These are phyloP conservation scores for Oostethus manadensis DNA, from an alignment of 2,113 vertebrate species.

Conservation along the genomic window DNA sequence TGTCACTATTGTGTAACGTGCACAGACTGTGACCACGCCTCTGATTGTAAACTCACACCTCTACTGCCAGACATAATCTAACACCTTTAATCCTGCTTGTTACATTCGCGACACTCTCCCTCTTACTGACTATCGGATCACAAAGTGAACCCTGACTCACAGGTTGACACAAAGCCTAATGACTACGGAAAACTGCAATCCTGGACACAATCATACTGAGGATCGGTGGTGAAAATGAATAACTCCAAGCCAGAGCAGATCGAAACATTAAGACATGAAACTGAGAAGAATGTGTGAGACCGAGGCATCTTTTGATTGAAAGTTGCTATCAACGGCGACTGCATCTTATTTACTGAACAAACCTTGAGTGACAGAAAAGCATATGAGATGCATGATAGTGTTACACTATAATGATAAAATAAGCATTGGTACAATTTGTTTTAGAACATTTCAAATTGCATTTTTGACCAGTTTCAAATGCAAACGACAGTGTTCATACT, in stretches of 20 bases:
- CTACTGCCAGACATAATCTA: slow-evolving; percentile 34
- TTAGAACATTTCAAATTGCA: no score
- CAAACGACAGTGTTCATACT: no score
- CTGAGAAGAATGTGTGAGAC: slow-evolving; percentile 1
- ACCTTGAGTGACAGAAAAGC: neutral
- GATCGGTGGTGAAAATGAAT: slow-evolving; percentile 7
- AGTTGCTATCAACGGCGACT: slow-evolving; percentile 9
- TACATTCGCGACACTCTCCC: slow-evolving; percentile 16
- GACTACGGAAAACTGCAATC: slow-evolving; percentile 38
- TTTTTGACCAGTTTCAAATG: no score
- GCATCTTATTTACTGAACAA: neutral
- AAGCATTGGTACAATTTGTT: no score
- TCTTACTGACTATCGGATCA: slow-evolving; percentile 15
- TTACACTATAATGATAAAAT: neutral
- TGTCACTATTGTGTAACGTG: neutral
- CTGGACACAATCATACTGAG: slow-evolving; percentile 5
- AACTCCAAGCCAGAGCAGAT: slow-evolving; percentile 13
- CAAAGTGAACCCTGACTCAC: slow-evolving; percentile 27
- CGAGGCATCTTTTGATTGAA: neutral
- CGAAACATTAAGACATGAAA: slow-evolving; percentile 20
- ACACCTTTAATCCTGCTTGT: slow-evolving; percentile 44
- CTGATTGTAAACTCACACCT: slow-evolving; percentile 33
- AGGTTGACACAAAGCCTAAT: slow-evolving; percentile 41
- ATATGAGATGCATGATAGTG: neutral
- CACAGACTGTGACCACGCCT: neutral